A percentile compares a stretch with the other conserved stretches of the same genome.
These are phyloP conservation scores for Auanema sp. DNA, from an alignment of 2,888 invertebrate species.

Conservation along the genomic window DNA sequence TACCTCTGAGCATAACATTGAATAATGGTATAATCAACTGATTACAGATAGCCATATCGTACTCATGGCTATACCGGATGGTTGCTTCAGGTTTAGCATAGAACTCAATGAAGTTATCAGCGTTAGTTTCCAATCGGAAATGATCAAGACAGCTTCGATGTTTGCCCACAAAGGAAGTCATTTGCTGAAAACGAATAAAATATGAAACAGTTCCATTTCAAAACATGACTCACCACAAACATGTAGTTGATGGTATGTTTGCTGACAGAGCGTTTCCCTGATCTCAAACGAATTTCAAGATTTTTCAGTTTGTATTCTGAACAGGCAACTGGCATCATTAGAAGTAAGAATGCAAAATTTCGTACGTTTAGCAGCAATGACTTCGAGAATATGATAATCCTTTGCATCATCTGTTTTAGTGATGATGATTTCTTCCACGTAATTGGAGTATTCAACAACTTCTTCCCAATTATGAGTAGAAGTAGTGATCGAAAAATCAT, in stretches of 20 bases:
- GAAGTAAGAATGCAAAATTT: not conserved
- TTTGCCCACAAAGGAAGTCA: constrained; percentile 14
- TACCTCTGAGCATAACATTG: no score
- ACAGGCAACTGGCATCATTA: not conserved
- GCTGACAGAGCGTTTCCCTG: constrained; percentile 11
- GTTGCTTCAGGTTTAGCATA: constrained; percentile 2
- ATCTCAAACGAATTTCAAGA: constrained; percentile 11
- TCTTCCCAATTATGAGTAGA: constrained; percentile 14
- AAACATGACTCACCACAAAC: constrained; percentile 4
- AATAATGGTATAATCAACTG: constrained; percentile 14
- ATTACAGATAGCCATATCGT: constrained; percentile 16
- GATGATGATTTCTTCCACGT: constrained; percentile 9
- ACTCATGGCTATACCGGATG: constrained; percentile 11
- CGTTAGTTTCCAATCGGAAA: constrained; percentile 16
- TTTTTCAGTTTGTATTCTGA: constrained; percentile 10
- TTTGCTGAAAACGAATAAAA: constrained; percentile 6
- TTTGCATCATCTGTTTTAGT: constrained; percentile 18
- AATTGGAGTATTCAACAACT: constrained; percentile 1
- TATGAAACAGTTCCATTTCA: not conserved
- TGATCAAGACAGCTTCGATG: not conserved
- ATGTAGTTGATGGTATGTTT: constrained; percentile 8
- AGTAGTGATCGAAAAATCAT: constrained; percentile 11
- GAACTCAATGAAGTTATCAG: constrained; percentile 12
- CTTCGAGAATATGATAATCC: constrained; percentile 11
- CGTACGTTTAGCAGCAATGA: not conserved